These are phyloP conservation scores for Zaprionus davidi DNA, from an alignment of 1,140 invertebrate genomes.

Conservation along the genomic window DNA sequence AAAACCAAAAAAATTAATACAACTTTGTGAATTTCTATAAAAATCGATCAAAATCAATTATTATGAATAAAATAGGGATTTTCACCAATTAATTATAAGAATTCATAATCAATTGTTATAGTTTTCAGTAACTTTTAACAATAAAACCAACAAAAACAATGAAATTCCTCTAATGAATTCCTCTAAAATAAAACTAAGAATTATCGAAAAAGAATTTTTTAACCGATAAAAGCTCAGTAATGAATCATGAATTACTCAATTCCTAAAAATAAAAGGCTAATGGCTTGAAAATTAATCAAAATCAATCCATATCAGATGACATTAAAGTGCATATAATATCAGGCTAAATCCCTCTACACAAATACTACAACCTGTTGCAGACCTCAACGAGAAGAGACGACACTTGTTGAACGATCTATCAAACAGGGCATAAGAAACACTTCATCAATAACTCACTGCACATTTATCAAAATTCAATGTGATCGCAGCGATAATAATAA, in stretches of 20 bases:
- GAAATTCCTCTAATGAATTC: background rate
- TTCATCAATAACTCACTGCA: slow-evolving; percentile 48
- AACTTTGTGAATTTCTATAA: too few species aligned
- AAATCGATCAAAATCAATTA: too few species aligned
- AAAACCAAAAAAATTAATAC: too few species aligned
- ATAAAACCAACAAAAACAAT: too few species aligned
- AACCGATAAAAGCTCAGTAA: background rate
- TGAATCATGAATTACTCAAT: background rate
- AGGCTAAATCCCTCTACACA: too few species aligned
- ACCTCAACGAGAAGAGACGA: background rate
- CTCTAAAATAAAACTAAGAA: background rate
- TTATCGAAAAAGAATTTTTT: background rate
- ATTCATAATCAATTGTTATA: too few species aligned
- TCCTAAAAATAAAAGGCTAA: background rate
- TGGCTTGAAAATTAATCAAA: background rate
- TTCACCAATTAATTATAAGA: too few species aligned
- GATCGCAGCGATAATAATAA: slow-evolving; percentile 42
- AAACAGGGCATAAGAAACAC: slow-evolving; percentile 13
- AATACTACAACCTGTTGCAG: slow-evolving; percentile 12
- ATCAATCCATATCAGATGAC: background rate
- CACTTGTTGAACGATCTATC: slow-evolving; percentile 18
- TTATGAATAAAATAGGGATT: too few species aligned
- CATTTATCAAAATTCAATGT: slow-evolving; percentile 69
- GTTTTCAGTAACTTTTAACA: too few species aligned
- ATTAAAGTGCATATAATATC: background rate